phyloP scores from a whole-genome alignment of 2,888 invertebrate genomes.

The Serrognathus titanus region DNA sequence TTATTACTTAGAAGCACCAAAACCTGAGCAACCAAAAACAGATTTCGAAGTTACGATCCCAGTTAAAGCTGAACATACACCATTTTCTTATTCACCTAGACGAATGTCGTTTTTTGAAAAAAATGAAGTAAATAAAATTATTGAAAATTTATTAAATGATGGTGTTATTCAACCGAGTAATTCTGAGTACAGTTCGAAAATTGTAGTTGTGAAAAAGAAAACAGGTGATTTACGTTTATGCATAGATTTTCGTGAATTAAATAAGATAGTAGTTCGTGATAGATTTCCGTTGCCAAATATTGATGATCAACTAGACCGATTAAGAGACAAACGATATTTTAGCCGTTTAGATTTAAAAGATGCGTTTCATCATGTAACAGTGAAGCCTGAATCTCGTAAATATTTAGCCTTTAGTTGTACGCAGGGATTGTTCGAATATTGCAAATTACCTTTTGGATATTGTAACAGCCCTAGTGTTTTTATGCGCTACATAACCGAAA shows the following conservation, averaged over 20 bases:
- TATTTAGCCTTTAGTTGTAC: slow-evolving; percentile 35
- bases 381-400: slow-evolving; percentile 24
- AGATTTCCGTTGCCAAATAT: slow-evolving; percentile 30
- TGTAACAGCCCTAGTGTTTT: slow-evolving; percentile 27
- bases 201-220: slow-evolving; percentile 30
- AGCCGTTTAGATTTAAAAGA: slow-evolving; percentile 33
- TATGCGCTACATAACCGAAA: slow-evolving; percentile 25
- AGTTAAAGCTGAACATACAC: slow-evolving; percentile 27
- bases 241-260: slow-evolving; percentile 10
- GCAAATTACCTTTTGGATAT: slow-evolving; percentile 29
- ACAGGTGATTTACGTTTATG: slow-evolving; percentile 15
- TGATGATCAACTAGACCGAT: slow-evolving; percentile 8
- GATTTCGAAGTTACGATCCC: too few species aligned
- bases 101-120: slow-evolving; percentile 35
- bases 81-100: slow-evolving; percentile 31
- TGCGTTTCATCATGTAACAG: slow-evolving; percentile 37
- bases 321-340: slow-evolving; percentile 32
- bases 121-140: too few species aligned
- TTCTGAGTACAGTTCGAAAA: slow-evolving; percentile 17
- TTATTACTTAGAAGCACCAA: slow-evolving; percentile 22
- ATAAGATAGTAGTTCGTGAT: slow-evolving; percentile 25
- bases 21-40: too few species aligned
- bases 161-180: slow-evolving; percentile 4
- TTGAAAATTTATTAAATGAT: slow-evolving; percentile 4
- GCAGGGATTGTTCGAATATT: slow-evolving; percentile 31